These are phyloP conservation scores for Thelaira solivaga DNA, from an alignment of 2,888 invertebrate genomes.

Conservation along the genomic window DNA sequence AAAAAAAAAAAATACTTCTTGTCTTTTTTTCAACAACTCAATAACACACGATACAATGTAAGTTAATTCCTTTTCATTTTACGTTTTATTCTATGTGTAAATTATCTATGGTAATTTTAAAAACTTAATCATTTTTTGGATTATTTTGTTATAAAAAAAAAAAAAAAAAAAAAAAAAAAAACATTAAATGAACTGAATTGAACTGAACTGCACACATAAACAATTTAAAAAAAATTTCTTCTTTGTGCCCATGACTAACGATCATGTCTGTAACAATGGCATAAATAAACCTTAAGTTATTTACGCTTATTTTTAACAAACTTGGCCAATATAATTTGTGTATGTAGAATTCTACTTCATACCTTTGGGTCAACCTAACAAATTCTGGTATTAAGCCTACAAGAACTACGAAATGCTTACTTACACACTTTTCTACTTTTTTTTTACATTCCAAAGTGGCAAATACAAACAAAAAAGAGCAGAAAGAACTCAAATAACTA, in stretches of 20 bases:
- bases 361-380: conserved; percentile 34
- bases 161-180: neutral
- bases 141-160: conserved; percentile 21
- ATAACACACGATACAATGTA: too few relatives aligned
- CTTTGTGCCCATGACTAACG: conserved; percentile 60
- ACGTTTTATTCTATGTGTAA: conserved; percentile 2
- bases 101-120: conserved; percentile 51
- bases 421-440: neutral
- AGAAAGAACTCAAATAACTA: neutral
- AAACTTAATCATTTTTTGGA: conserved; percentile 49
- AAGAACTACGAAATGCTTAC: conserved; percentile 20
- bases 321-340: conserved; percentile 1
- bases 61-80: neutral
- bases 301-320: conserved; percentile 45
- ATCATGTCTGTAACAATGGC: conserved; percentile 57
- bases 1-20: neutral
- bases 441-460: neutral
- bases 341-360: neutral
- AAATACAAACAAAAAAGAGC: too few relatives aligned
- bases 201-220: conserved; percentile 48
- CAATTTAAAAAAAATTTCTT: conserved; percentile 35
- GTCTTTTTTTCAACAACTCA: conserved; percentile 10
- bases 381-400: conserved; percentile 42
- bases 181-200: too few relatives aligned
- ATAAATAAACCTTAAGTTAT: conserved; percentile 60